Percentiles rank a stretch among this genome's conserved stretches.
Conservation (phyloP, 2,888 invertebrate genomes). For the Onthophagus sagittarius region DNA sequence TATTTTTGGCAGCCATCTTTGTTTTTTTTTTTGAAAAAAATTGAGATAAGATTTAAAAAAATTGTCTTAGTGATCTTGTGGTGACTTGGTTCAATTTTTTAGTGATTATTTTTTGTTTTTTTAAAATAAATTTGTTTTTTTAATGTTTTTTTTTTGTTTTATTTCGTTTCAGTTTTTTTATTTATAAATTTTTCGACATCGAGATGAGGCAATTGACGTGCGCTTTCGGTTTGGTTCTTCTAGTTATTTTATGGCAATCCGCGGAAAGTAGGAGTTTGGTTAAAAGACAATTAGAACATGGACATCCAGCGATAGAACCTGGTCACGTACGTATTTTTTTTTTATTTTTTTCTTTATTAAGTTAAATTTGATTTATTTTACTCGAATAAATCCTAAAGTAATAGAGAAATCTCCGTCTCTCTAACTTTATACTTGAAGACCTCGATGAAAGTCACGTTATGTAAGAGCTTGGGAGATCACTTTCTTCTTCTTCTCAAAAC, state of each 20-base stretch:
- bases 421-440: neutral
- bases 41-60: neutral
- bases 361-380: neutral
- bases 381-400: neutral
- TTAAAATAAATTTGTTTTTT: neutral
- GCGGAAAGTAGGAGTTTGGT: conserved; percentile 39
- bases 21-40: neutral
- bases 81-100: conserved; percentile 4
- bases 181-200: conserved; percentile 13
- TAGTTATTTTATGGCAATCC: conserved; percentile 34
- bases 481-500: conserved; percentile 7
- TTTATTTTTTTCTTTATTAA: neutral
- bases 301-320: conserved; percentile 28
- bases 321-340: conserved; percentile 29
- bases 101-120: conserved; percentile 5
- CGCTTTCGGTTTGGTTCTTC: conserved; percentile 35
- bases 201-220: conserved; percentile 41
- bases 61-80: neutral
- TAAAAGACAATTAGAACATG: conserved; percentile 36
- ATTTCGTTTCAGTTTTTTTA: conserved; percentile 2
- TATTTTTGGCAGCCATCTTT: conserved; percentile 9
- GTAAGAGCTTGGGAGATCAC: neutral
- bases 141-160: neutral
- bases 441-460: conserved; percentile 1
- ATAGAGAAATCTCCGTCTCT: neutral